Conservation (phyloP, 1,140 invertebrate genomes). For the Diorhabda carinulata region DNA sequence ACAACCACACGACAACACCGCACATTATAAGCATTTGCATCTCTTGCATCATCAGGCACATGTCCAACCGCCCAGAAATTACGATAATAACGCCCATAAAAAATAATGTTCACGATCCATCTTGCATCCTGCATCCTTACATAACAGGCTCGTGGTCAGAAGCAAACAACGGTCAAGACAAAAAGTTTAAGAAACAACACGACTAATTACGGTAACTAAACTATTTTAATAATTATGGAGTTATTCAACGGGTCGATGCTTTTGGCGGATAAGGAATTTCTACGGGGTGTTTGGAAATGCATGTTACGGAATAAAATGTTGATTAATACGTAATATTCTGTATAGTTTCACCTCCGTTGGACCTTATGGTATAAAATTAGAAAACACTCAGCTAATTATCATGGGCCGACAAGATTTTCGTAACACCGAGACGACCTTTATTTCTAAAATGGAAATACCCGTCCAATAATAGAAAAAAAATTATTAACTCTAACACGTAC, state of each 20-base stretch:
- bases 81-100: slow-evolving; percentile 2
- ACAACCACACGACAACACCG: not conserved
- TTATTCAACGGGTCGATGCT: not conserved
- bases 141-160: slow-evolving; percentile 1
- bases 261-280: not conserved
- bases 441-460: no score
- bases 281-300: no score
- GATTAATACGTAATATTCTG: no score
- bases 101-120: not conserved
- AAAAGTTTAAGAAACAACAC: not conserved
- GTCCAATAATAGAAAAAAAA: no score
- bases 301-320: no score
- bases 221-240: not conserved
- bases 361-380: no score
- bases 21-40: not conserved
- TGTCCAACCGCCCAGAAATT: not conserved
- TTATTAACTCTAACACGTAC: no score
- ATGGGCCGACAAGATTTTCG: no score
- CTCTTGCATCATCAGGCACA: slow-evolving; percentile 1
- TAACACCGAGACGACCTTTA: no score
- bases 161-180: not conserved
- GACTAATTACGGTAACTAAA: not conserved
- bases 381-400: no score
- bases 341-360: no score
- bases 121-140: not conserved